Percentiles rank a stretch among this genome's conserved stretches.
Evolutionary conservation across 2,113 vertebrate genomes (phyloP).

Genomic region (Sapayoa aenigma): DNA sequence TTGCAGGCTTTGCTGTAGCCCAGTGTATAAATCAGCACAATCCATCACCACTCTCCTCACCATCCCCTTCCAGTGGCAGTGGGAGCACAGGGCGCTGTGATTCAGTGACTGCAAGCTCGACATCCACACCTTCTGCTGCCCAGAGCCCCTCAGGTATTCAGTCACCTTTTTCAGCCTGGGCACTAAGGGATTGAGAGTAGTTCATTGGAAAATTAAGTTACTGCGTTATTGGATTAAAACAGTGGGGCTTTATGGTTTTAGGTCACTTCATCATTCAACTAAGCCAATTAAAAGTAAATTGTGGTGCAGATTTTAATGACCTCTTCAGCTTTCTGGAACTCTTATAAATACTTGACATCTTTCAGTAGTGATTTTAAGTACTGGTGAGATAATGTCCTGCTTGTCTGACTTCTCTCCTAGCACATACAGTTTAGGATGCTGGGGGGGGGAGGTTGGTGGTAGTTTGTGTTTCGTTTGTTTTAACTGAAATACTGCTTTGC

Average conservation of each 20-base stretch:
- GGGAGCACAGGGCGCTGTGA: slow-evolving; percentile 83
- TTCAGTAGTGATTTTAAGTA: background rate
- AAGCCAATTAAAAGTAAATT: background rate
- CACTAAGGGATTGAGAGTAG: background rate
- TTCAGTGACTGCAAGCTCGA: slow-evolving; percentile 80
- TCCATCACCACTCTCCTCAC: slow-evolving; percentile 80
- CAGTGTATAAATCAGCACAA: slow-evolving; percentile 88
- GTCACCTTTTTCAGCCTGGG: background rate
- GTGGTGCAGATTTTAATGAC: background rate
- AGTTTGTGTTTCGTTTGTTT: background rate
- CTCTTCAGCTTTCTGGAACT: background rate
- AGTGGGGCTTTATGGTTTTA: background rate
- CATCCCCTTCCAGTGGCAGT: slow-evolving; percentile 85
- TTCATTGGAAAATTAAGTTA: background rate
- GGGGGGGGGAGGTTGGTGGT: accelerated
- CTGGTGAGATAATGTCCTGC: background rate
- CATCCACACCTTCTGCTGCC: slow-evolving; percentile 74
- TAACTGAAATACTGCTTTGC: background rate
- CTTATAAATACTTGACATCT: background rate
- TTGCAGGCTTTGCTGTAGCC: slow-evolving; percentile 93
- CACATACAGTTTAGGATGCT: background rate
- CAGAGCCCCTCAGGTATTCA: slow-evolving; percentile 88
- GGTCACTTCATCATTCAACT: background rate
- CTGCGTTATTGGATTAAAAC: background rate
- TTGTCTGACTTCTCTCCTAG: background rate